Percentiles rank a stretch among this genome's conserved stretches.
Conservation (phyloP, 1,140 invertebrate species). For the Neocloeon triangulifer region DNA sequence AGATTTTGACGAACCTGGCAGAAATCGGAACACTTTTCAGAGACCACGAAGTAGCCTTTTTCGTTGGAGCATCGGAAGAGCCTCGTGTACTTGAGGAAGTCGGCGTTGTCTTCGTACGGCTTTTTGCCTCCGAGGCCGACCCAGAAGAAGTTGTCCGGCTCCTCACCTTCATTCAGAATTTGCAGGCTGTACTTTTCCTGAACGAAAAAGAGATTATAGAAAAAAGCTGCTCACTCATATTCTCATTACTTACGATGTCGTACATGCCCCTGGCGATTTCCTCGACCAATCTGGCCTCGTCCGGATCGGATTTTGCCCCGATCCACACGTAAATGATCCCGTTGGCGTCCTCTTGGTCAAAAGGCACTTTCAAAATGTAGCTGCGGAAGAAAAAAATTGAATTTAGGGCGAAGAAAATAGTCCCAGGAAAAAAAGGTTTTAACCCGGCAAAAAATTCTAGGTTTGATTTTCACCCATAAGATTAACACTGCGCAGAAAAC, state of each 20-base stretch:
- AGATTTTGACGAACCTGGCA: slow-evolving; percentile 54
- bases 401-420: slow-evolving; percentile 1
- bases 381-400: slow-evolving; percentile 32
- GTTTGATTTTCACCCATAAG: too few relatives aligned
- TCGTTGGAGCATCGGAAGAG: slow-evolving; percentile 98
- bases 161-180: slow-evolving; percentile 87
- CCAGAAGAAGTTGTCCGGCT: slow-evolving; percentile 99
- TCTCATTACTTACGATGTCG: slow-evolving; percentile 34
- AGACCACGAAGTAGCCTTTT: slow-evolving; percentile 96
- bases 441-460: too few relatives aligned
- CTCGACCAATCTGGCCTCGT: slow-evolving; percentile 71
- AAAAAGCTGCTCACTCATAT: background rate
- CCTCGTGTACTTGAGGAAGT: slow-evolving; percentile 84
- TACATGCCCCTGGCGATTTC: slow-evolving; percentile 90
- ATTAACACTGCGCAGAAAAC: too few relatives aligned
- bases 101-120: slow-evolving; percentile 72
- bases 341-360: slow-evolving; percentile 63
- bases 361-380: slow-evolving; percentile 89
- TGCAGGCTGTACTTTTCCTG: slow-evolving; percentile 60
- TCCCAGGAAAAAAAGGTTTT: too few relatives aligned
- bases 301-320: slow-evolving; percentile 66
- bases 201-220: slow-evolving; percentile 8
- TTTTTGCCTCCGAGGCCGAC: slow-evolving; percentile 81
- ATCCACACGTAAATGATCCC: slow-evolving; percentile 98
- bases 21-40: slow-evolving; percentile 98